Conservation (phyloP, 1,140 invertebrate species). For the Listronotus oregonensis region DNA sequence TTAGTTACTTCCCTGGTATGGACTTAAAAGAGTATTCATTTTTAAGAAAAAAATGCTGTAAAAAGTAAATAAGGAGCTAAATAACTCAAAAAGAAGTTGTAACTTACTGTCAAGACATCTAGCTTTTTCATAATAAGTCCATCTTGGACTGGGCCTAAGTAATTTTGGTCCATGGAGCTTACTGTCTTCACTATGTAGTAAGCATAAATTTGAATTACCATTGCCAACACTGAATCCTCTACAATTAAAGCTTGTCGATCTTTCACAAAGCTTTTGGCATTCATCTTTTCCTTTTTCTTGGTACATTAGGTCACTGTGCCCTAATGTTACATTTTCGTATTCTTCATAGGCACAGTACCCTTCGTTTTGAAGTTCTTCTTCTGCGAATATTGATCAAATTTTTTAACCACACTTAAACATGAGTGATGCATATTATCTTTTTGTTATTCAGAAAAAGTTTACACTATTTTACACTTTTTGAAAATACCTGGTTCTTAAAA, state of each 20-base stretch:
- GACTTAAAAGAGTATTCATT: too few species aligned
- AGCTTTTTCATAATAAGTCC: constrained; percentile 58
- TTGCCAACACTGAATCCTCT: constrained; percentile 44
- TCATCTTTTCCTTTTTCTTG: constrained; percentile 45
- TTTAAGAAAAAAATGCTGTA: too few species aligned
- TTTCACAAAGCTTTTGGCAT: constrained; percentile 49
- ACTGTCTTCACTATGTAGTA: constrained; percentile 60
- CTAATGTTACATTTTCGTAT: constrained; percentile 48
- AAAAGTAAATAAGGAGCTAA: too few species aligned
- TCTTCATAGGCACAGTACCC: constrained; percentile 54
- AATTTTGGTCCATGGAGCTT: constrained; percentile 59
- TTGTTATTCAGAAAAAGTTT: too few species aligned
- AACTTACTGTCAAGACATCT: constrained; percentile 59
- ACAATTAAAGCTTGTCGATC: constrained; percentile 45
- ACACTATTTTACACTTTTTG: too few species aligned
- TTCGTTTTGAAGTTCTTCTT: constrained; percentile 22
- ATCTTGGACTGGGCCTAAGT: constrained; percentile 49
- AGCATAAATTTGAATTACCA: constrained; percentile 47
- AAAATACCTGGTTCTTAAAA: too few species aligned
- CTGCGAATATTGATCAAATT: too few species aligned
- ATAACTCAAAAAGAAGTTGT: background rate
- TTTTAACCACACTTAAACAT: too few species aligned
- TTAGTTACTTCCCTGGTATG: too few species aligned
- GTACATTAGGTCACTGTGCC: constrained; percentile 44
- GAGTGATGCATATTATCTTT: too few species aligned